phyloP scores from a whole-genome alignment of 2,888 invertebrate species.

The Lasioglossum lativentre region DNA sequence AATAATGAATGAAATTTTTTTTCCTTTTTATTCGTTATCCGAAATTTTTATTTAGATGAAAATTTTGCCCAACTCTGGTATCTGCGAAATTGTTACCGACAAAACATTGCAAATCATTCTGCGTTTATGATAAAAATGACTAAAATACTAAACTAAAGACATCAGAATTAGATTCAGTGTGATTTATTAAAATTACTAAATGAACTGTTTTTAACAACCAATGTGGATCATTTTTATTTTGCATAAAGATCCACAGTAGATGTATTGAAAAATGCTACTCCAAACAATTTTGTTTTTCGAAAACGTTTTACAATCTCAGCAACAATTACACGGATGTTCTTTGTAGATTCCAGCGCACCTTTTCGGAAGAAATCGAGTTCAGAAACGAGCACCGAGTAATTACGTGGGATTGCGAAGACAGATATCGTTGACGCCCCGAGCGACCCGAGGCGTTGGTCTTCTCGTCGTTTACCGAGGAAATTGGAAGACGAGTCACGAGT shows the following conservation, averaged over 20 bases:
- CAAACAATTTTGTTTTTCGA: background rate
- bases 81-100: too few species aligned
- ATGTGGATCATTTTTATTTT: too few species aligned
- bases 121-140: too few species aligned
- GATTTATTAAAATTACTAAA: too few species aligned
- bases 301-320: background rate
- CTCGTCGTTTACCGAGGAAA: constrained; percentile 46
- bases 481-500: constrained; percentile 78
- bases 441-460: constrained; percentile 8
- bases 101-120: too few species aligned
- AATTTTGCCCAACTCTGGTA: too few species aligned
- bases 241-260: background rate
- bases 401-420: background rate
- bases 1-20: too few species aligned
- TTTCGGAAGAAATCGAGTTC: background rate
- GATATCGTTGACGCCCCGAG: constrained; percentile 4
- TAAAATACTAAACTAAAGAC: too few species aligned
- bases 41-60: too few species aligned
- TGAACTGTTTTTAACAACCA: too few species aligned
- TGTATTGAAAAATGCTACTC: background rate
- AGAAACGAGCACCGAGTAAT: background rate
- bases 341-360: background rate
- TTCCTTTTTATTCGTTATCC: too few species aligned
- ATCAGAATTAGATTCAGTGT: too few species aligned
- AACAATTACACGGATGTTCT: background rate